Percentiles rank a stretch among this genome's conserved stretches.
These are phyloP conservation scores for Chrysogorgia sp. DNA, from an alignment of 92 coral and sea anemone genomes.

Conservation along the genomic window DNA sequence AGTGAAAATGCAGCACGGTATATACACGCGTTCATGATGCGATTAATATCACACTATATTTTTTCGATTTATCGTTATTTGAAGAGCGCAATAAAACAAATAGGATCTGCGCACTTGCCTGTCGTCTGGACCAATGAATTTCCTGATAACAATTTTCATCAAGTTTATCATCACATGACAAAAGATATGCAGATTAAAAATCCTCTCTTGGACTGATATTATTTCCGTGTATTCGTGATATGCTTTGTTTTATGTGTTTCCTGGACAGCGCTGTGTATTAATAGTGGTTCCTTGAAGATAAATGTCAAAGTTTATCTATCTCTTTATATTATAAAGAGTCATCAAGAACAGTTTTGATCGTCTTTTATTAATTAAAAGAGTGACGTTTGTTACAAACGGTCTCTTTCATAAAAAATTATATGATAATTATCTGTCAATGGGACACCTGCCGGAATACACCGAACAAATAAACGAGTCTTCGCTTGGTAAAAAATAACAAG, in stretches of 20 bases:
- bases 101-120: background rate
- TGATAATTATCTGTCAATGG: background rate
- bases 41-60: constrained; percentile 3
- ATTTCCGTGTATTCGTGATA: too few relatives aligned
- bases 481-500: too few relatives aligned
- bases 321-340: too few relatives aligned
- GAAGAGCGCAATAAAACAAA: constrained; percentile 15
- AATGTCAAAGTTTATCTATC: too few relatives aligned
- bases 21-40: constrained; percentile 18
- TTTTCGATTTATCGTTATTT: constrained; percentile 17
- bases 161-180: constrained; percentile 21
- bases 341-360: too few relatives aligned
- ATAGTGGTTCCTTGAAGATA: too few relatives aligned
- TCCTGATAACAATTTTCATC: constrained; percentile 26
- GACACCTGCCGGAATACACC: background rate
- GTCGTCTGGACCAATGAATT: constrained; percentile 31
- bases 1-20: constrained; percentile 1
- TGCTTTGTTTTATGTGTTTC: too few relatives aligned
- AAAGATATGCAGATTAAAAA: constrained; percentile 4
- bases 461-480: too few relatives aligned
- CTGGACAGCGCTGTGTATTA: too few relatives aligned
- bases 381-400: background rate
- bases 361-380: background rate
- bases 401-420: background rate
- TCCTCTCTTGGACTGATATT: background rate